A percentile compares a stretch with the other conserved stretches of the same genome.
phyloP scores from a whole-genome alignment of 1,140 invertebrate genomes.

The Ostrea edulis region DNA sequence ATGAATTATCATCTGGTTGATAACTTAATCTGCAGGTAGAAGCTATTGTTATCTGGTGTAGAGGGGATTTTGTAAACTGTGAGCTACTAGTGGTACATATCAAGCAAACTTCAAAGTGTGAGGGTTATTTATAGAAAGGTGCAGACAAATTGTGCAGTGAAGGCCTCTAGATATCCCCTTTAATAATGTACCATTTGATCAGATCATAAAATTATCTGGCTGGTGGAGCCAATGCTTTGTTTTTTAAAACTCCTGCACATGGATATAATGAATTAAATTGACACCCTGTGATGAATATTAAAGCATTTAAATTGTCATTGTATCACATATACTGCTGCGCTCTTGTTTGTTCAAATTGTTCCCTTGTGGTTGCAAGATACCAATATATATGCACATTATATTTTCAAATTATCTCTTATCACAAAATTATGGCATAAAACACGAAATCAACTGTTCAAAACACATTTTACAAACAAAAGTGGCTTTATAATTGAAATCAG shows the following conservation, averaged over 20 bases:
- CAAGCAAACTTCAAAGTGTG: background rate
- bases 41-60: slow-evolving; percentile 21
- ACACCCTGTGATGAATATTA: background rate
- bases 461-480: slow-evolving; percentile 1
- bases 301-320: background rate
- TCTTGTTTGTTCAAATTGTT: background rate
- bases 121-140: background rate
- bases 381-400: background rate
- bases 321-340: background rate
- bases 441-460: background rate
- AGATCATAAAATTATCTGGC: background rate
- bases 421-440: background rate
- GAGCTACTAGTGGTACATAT: background rate
- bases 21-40: slow-evolving; percentile 24
- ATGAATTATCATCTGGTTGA: slow-evolving; percentile 22
- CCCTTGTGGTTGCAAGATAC: background rate
- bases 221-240: background rate
- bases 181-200: background rate
- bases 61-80: slow-evolving; percentile 3
- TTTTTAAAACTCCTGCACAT: background rate
- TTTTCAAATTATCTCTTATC: background rate
- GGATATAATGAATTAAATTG: background rate
- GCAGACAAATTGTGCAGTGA: slow-evolving; percentile 14
- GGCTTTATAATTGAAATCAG: background rate
- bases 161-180: background rate